Base-by-base conservation (phyloP, 2,888 invertebrate genomes). In the Xylota segnis region DNA sequence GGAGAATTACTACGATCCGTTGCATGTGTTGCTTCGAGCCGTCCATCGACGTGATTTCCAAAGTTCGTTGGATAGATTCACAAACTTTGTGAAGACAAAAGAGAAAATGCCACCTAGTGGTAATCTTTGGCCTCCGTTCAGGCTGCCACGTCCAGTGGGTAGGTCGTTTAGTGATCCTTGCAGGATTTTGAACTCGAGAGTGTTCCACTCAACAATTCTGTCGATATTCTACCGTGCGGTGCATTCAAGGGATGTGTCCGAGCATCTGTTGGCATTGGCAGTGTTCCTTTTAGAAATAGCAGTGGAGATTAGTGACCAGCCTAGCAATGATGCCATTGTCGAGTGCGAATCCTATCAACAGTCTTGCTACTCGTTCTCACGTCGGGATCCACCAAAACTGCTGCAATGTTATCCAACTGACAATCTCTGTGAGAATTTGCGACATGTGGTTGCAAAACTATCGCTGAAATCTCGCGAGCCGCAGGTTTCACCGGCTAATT, bases 41-140 rank as follows among this genome's bases (percentile, higher is more conserved):
- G 97, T 98, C 5, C 98, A 98, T 92, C 93, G 98, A 63, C 94
- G 97, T 87, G 98, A 99, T 92, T 98, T 98, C 92, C 98, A 99
- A 92, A 95, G 96, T 9, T 97, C 98, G 12, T 96, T 98, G 95
- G 98, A 99, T 92, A 94, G 98, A 89, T 99, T 96, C 91, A 96
- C 96, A 0, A 95, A 97, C 88, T 97, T 96, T 90, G 94, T 95
- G 0, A 94, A 94, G 79, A 94, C 94, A 87, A 93, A 94, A 59
- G 94, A 94, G 1, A 94, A 94, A 90, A 93, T 94, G 90, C 93
- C 93, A 54, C 92, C 93, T 43, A 93, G 93, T 82, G 93, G 93
- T 1, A 94, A 94, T 79, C 94, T 95, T 0, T 97, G 97, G 97
- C 97, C 97, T 54, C 97, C 97, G 0, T 97, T 96, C 91, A 93